phyloP scores from a whole-genome alignment of 2,797 vertebrate genomes.

The Sparidentex hasta region DNA sequence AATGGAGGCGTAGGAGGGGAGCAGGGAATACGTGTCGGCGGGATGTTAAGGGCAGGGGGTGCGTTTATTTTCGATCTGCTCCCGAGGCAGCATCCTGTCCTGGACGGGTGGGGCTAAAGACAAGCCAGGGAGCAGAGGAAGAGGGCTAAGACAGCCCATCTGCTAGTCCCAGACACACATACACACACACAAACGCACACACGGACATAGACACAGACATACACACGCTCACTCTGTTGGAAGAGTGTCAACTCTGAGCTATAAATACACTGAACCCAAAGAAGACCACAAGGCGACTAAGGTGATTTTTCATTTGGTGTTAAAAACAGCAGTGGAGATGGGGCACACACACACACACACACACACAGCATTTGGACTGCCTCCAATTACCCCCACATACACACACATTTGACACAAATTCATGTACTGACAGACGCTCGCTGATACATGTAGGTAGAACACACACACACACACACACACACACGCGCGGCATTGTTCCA shows the following conservation, averaged over 20 bases:
- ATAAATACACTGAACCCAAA: constrained; percentile 92
- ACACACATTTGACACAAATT: constrained; percentile 67
- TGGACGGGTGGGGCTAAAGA: constrained; percentile 91
- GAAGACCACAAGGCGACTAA: constrained; percentile 91
- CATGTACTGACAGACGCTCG: constrained; percentile 43
- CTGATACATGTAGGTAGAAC: constrained; percentile 17
- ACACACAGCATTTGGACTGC: constrained; percentile 36
- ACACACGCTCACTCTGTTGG: constrained; percentile 81
- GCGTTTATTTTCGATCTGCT: constrained; percentile 91
- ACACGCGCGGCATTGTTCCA: constrained; percentile 45
- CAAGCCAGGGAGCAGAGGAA: constrained; percentile 92
- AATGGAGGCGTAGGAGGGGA: constrained; percentile 33
- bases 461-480: constrained; percentile 10
- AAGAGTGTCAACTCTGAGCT: constrained; percentile 93
- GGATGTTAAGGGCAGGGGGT: constrained; percentile 67
- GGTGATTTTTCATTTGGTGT: constrained; percentile 92
- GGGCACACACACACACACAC: constrained; percentile 3
- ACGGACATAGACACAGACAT: constrained; percentile 50
- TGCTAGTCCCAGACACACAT: constrained; percentile 92
- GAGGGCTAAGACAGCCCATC: constrained; percentile 97
- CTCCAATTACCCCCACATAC: constrained; percentile 53
- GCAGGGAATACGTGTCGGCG: constrained; percentile 69
- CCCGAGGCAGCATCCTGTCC: constrained; percentile 95
- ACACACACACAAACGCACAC: constrained; percentile 71
- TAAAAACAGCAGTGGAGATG: constrained; percentile 79